Evolutionary conservation across 2,888 invertebrate genomes (phyloP), one percentile per base, ranked within the genome.

Genomic region (Leptopterna dolabrata): DNA sequence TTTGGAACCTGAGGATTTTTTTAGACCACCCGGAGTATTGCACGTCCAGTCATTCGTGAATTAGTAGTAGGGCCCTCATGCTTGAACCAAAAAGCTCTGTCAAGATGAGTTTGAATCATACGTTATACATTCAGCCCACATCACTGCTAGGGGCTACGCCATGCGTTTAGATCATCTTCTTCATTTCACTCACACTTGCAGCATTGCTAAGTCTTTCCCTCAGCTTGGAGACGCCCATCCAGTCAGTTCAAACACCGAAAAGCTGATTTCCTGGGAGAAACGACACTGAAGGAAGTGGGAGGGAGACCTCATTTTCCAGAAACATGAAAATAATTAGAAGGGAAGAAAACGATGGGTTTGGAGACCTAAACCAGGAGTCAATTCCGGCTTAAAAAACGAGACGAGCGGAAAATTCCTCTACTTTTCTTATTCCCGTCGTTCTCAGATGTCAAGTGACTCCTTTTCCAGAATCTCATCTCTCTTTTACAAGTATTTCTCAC

Each of bases 381-480:
- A 63, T 63, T 27, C 63, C 63, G 63, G 63, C 63, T 63, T 63
- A 63, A 19, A n/a, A 63, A 63, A 63, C 24, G 19, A 19, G 27
- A 9, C 11, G 63, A 7, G n/a, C 4, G 63, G 24, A 7, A 27
- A 27, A 11, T 63, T 63, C 63, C 9, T 47, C 16, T 1, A 11
- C 24, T 36, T 30, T 76, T 19, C 76, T 36, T 76, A 36, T 76
- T 36, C 30, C 76, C 76, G 19, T 63, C 36, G 41, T 76, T 76
- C 36, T 76, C 76, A 76, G 76, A 76, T 76, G 76, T 76, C 76
- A 76, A 76, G 76, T 76, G 76, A 27, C 76, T 43, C 76, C 41
- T 19, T n/a, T 27, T 24, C 24, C 63, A 30, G 24, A 76, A 29
- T 36, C 11, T 63, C 19, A 4, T 30, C 36, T 19, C 36, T 16